Conservation (phyloP, 2,113 vertebrate species). For the Aspiorhynchus laticeps region DNA sequence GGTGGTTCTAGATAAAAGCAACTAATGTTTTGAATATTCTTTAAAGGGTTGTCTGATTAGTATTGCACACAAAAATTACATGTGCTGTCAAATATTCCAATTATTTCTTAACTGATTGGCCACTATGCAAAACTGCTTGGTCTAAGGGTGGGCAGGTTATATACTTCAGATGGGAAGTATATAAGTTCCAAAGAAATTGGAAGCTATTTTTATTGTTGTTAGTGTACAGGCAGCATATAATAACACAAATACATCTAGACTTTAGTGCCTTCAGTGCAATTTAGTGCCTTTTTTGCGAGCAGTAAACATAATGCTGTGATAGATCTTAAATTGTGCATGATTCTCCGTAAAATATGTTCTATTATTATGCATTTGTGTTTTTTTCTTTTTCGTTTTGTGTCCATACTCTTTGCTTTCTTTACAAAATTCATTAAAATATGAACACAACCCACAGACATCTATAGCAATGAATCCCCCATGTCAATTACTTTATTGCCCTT, state of each 20-base stretch:
- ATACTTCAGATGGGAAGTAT: not conserved
- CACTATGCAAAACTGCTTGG: not conserved
- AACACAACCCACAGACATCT: not conserved
- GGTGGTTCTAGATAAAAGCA: slow-evolving; percentile 6
- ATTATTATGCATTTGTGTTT: not conserved
- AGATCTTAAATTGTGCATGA: not conserved
- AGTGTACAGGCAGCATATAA: not conserved
- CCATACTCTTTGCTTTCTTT: not conserved
- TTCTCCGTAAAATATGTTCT: not conserved
- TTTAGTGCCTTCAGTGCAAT: not conserved
- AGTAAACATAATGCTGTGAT: not conserved
- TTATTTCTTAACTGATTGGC: not conserved
- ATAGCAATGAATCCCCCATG: not conserved
- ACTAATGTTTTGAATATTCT: not conserved
- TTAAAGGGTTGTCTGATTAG: not conserved
- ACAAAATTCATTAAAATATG: not conserved
- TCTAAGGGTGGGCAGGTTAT: not conserved
- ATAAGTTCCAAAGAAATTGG: not conserved
- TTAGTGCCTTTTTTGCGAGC: not conserved
- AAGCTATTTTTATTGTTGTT: not conserved
- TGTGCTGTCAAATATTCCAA: not conserved
- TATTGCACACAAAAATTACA: not conserved
- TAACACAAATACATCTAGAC: not conserved
- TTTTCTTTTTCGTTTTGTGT: not conserved
- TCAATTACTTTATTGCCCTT: slow-evolving; percentile 7